Base-by-base conservation (phyloP, 2,113 vertebrate genomes). In the Pteronura brasiliensis region DNA sequence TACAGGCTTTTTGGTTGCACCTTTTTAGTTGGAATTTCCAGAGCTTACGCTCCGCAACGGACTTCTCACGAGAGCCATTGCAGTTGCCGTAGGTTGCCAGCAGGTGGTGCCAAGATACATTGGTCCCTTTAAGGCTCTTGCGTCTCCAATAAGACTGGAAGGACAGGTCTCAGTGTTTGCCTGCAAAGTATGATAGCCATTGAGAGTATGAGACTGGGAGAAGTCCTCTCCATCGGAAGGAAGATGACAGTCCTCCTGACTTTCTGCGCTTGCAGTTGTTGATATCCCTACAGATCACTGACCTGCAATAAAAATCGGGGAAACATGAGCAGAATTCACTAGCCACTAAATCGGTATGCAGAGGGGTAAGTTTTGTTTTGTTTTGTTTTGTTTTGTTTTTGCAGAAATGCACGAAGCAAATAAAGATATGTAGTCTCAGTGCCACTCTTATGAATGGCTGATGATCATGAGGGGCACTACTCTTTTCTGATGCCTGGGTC, bases 41-140 rank as follows among this genome's bases (percentile, higher is more conserved):
- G 17, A 55, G 6, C 4, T 81, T 94, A 36, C 71, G 39, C 34
- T 89, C 52, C 34, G 72, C 52, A 90, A 93, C 34, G 44, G n/a
- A 71, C 25, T 88, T 81, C 44, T 80, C 71, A 17, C 4, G 34
- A 93, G 59, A 93, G 14, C 80, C 77, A 42, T 20, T 95, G 96
- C 67, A 90, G 76, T 97, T 96, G 80, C 61, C 31, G 27, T 61
- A 80, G 27, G 14, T 96, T 93, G 59, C 96, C 89, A 93, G 85
- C 86, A 98, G 93, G 86, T 76, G 91, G 96, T 96, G 89, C 92
- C 77, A 97, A 86, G 72, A 93, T 65, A 95, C 72, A 92, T 49
- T 14, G 44, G 36, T 88, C 81, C 71, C 57, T 74, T 11, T 23
- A n/a, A 85, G 72, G 31, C 12, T 90, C n/a, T 81, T 77, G 42